Base-by-base conservation (phyloP, 1,140 invertebrate species). In the Micrasema longulum region DNA sequence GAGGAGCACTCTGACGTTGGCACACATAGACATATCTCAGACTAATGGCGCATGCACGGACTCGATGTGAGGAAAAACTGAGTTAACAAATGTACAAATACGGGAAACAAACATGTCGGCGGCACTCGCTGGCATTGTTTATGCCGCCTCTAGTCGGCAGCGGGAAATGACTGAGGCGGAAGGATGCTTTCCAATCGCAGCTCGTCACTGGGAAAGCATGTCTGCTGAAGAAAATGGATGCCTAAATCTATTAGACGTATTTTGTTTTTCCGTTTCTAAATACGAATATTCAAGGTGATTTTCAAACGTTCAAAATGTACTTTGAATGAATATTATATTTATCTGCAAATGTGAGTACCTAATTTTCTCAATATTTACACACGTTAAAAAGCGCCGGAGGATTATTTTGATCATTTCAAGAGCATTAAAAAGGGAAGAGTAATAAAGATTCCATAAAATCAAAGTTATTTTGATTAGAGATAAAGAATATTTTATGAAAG, bases 31-130 rank as follows among this genome's bases (percentile, higher is more conserved):
- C 66, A 72, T 75, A 72, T 72, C 53, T 72, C 63, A 63, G 70
- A 69, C 74, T 75, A 75, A 75, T 75, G 74, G 74, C 66, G 65
- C 70, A 66, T 75, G 74, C 74, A 68, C 74, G 50, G 66, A 70
- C 65, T 53, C 63, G 72, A 69, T 55, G 14, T 20, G 41, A 31
- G 50, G 66, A 72, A 75, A 69, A 75, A 60, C 70, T 69, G 55
- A 48, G n/a, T n/a, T n/a, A n/a, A n/a, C n/a, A n/a, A n/a, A 68
- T 63, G 53, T 57, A 60, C 64, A 71, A 60, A 69, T 50, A 52
- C 36, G 36, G 20, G 35, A 69, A 72, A 72, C 73, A 75, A 72
- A 70, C 47, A 67, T 31, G 70, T 72, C 63, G 62, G 41, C 52
- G 20, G 64, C 68, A 71, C 31, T 52, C 62, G 38, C 53, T 23